Evolutionary conservation across 1,140 invertebrate species (phyloP), one percentile per base, ranked within the genome.

Genomic region (Bombus sylvicola): DNA sequence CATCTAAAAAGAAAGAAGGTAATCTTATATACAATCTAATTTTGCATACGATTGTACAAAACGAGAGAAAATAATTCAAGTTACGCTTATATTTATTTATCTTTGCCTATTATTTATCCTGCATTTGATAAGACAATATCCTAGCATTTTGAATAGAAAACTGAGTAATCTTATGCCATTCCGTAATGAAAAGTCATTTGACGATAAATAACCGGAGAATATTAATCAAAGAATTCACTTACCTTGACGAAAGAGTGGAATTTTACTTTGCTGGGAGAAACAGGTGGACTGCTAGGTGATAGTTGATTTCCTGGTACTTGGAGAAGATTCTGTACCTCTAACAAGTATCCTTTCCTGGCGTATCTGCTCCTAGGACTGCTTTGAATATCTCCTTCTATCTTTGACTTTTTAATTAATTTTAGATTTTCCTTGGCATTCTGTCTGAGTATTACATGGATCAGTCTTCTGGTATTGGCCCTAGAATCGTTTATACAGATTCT

Each of bases 211-310:
- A 3, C 1, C 47, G 5, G 6, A 53, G 0, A 22, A 53, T 53
- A 53, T 53, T 22, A 69, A 72, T 57, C 22, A 10, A n/a, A 57
- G 1, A 2, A 78, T 53, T 22, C 13, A 77, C 87, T 92, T 87
- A 95, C 95, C 94, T 95, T 95, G 59, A 95, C 91, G 41, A 94
- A 95, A 1, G 94, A 95, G n/a, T 95, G 93, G 76, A 95, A 95
- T 25, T 94, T 95, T 37, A 95, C 90, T 93, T 95, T 95, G 72
- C 95, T 95, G 0, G 95, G 95, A 6, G 95, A 95, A 15, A 95
- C 94, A 5, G 95, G 95, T 25, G 95, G 95, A 86, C 94, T 95
- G 22, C 68, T 91, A 0, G 94, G 93, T 28, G 89, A 86, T 15
- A 81, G 74, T 41, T 59, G 64, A n/a, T 87, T 91, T 18, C 87